These are phyloP conservation scores for Chymomyza amoena DNA, from an alignment of 2,888 invertebrate species.

Conservation along the genomic window DNA sequence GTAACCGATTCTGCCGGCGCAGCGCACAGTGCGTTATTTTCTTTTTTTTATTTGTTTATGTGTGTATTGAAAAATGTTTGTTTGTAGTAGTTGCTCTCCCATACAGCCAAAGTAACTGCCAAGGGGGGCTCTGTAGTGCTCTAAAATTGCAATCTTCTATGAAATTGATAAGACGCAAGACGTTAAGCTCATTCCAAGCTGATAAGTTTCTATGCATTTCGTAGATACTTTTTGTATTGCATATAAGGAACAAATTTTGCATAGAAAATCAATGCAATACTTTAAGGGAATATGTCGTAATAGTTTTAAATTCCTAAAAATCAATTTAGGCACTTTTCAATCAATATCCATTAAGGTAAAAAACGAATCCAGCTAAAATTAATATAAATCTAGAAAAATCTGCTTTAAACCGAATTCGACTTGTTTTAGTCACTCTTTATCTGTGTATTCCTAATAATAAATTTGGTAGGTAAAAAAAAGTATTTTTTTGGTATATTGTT, in stretches of 20 bases:
- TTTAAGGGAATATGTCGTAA: background rate
- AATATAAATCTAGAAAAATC: background rate
- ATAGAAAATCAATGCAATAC: too few species aligned
- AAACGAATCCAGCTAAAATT: background rate
- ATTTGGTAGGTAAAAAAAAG: too few species aligned
- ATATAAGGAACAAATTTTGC: background rate
- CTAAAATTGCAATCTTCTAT: background rate
- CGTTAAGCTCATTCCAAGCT: background rate
- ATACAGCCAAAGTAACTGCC: too few species aligned
- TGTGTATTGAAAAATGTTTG: background rate
- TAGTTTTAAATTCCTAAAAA: background rate
- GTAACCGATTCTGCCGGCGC: slow-evolving; percentile 9
- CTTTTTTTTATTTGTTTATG: background rate
- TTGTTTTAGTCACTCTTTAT: background rate
- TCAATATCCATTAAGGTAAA: slow-evolving; percentile 9
- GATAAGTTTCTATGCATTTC: background rate
- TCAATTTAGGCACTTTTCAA: background rate
- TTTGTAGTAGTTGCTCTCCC: background rate
- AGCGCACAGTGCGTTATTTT: background rate
- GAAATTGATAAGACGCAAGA: slow-evolving; percentile 16
- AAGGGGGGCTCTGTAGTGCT: background rate
- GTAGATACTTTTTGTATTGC: background rate
- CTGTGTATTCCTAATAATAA: too few species aligned
- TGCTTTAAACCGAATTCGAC: background rate
- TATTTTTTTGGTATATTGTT: too few species aligned